Conservation (phyloP, 2,797 vertebrate species). For the Sus cebifrons region DNA sequence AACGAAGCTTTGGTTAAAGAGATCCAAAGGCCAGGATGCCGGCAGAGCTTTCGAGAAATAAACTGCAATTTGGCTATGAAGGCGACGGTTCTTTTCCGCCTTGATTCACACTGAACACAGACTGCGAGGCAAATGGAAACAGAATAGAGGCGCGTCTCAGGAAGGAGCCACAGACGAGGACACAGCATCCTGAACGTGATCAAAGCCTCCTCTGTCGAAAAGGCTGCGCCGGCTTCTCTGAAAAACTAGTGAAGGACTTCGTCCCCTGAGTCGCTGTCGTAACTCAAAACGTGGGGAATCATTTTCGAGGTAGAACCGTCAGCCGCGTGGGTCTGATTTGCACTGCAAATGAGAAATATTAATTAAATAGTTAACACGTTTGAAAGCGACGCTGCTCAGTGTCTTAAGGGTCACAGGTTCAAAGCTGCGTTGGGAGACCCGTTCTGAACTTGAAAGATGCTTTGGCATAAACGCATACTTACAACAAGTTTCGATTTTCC, state of each 20-base stretch:
- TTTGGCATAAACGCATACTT: not conserved
- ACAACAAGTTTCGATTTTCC: not conserved
- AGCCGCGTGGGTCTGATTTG: constrained; percentile 28
- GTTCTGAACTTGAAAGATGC: not conserved
- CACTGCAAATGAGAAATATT: not conserved
- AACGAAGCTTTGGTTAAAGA: not conserved
- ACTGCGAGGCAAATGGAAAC: constrained; percentile 38
- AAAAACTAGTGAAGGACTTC: not conserved
- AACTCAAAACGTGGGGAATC: not conserved
- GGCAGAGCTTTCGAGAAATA: not conserved
- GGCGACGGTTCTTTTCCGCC: constrained; percentile 39
- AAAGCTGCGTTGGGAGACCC: not conserved
- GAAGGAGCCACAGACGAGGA: not conserved
- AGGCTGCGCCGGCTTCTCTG: not conserved
- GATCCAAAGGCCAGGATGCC: not conserved
- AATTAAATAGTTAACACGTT: not conserved
- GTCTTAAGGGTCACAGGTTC: not conserved
- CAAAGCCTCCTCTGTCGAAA: not conserved
- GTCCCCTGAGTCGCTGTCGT: not conserved
- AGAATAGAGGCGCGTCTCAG: not conserved
- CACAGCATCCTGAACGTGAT: rapidly evolving
- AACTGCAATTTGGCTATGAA: not conserved
- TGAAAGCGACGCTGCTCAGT: not conserved
- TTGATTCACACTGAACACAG: not conserved
- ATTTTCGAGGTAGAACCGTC: not conserved